Conservation (phyloP, 2,888 invertebrate genomes). For the Ganaspis brasiliensis region DNA sequence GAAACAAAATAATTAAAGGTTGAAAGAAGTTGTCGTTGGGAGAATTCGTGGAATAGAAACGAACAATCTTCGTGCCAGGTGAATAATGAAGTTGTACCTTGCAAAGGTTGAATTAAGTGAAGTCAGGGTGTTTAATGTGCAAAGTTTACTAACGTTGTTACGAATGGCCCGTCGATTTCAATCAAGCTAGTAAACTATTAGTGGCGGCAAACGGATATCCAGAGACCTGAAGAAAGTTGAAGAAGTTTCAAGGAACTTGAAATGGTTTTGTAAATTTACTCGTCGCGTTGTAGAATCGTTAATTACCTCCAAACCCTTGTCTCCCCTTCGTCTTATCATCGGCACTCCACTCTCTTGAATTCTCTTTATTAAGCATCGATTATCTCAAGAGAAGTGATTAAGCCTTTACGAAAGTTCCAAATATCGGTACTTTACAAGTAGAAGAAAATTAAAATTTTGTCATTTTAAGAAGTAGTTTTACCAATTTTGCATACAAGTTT, state of each 20-base stretch:
- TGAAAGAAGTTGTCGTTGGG: too few species aligned
- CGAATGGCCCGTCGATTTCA: constrained; percentile 74
- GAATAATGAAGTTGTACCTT: constrained; percentile 16
- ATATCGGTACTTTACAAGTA: too few species aligned
- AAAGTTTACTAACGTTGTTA: constrained; percentile 77
- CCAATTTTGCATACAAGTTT: too few species aligned
- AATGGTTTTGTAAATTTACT: constrained; percentile 79
- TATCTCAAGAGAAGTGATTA: constrained; percentile 16
- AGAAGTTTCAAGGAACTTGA: constrained; percentile 73
- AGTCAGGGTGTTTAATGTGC: constrained; percentile 56
- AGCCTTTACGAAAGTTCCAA: constrained; percentile 12
- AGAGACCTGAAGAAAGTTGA: constrained; percentile 67
- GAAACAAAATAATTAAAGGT: too few species aligned
- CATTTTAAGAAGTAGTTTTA: too few species aligned
- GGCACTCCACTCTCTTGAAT: constrained; percentile 38
- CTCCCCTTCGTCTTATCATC: constrained; percentile 51
- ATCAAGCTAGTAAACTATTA: constrained; percentile 74
- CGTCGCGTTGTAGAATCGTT: constrained; percentile 70
- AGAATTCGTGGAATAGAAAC: too few species aligned
- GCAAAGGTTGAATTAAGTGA: neutral
- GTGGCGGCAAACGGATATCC: constrained; percentile 60
- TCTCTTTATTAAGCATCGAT: constrained; percentile 40
- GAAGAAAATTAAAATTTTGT: too few species aligned
- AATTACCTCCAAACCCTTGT: constrained; percentile 69
- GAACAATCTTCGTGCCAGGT: constrained; percentile 45